Conservation (phyloP, 2,113 vertebrate genomes). For the Thamnaconus septentrionalis region DNA sequence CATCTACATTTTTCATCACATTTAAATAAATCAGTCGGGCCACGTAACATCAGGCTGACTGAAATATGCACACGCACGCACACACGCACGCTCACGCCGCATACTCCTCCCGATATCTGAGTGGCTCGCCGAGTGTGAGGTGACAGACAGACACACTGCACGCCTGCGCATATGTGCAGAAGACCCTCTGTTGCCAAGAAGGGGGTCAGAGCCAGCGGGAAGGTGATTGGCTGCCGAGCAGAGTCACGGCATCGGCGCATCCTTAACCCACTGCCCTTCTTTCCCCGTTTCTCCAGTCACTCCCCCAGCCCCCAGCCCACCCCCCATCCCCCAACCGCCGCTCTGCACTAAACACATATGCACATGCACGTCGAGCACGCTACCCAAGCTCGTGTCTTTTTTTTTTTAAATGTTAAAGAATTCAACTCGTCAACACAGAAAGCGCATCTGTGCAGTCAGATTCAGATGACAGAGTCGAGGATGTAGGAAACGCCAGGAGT, state of each 20-base stretch:
- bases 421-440: conserved; percentile 13
- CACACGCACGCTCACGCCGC: conserved; percentile 13
- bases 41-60: background rate
- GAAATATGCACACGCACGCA: conserved; percentile 15
- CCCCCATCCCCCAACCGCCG: conserved; percentile 19
- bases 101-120: background rate
- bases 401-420: conserved; percentile 38
- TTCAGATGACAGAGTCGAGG: too few species aligned
- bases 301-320: conserved; percentile 15
- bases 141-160: conserved; percentile 18
- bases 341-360: conserved; percentile 2
- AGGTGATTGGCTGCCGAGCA: conserved; percentile 58
- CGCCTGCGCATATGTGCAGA: conserved; percentile 8
- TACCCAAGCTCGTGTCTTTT: background rate
- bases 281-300: conserved; percentile 19
- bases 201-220: conserved; percentile 39
- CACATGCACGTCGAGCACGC: background rate
- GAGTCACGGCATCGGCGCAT: conserved; percentile 64
- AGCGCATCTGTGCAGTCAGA: too few species aligned
- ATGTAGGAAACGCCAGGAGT: too few species aligned
- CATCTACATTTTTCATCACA: background rate
- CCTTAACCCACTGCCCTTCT: conserved; percentile 72
- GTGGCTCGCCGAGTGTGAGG: conserved; percentile 14
- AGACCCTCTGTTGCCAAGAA: conserved; percentile 26
- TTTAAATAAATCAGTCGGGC: conserved; percentile 4